These are phyloP conservation scores for Sinocyclocheilus anophthalmus DNA, from an alignment of 2,113 vertebrate species.

Conservation along the genomic window DNA sequence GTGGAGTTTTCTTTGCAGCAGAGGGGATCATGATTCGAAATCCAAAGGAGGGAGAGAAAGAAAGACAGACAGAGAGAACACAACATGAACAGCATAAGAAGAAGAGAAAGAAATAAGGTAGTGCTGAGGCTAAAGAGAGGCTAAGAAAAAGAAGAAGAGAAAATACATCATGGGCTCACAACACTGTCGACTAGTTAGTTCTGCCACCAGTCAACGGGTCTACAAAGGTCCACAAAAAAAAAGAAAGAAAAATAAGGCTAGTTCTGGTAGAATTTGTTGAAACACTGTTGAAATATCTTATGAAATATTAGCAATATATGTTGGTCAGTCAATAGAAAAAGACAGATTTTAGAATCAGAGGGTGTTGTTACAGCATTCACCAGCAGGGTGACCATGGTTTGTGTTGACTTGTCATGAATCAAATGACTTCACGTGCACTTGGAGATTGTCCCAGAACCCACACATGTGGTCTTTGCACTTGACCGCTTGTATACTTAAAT, in stretches of 20 bases:
- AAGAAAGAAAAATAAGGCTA: not conserved
- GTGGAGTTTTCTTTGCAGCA: slow-evolving; percentile 78
- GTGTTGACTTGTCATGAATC: not conserved
- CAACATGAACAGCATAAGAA: slow-evolving; percentile 47
- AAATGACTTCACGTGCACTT: not conserved
- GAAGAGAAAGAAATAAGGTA: slow-evolving; percentile 37
- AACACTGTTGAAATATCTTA: not conserved
- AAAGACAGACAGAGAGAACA: slow-evolving; percentile 43
- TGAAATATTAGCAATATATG: not conserved
- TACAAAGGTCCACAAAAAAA: not conserved
- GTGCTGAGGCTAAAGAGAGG: slow-evolving; percentile 12
- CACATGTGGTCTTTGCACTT: not conserved
- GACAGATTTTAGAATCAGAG: not conserved
- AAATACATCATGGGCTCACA: slow-evolving; percentile 39
- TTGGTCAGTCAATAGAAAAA: not conserved
- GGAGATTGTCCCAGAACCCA: not conserved
- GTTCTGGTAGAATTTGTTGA: too few species aligned
- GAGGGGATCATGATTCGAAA: slow-evolving; percentile 71
- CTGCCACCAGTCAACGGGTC: not conserved
- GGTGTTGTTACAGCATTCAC: not conserved
- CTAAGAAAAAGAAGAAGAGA: slow-evolving; percentile 45
- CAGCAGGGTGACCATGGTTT: not conserved
- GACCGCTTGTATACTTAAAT: not conserved
- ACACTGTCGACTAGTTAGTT: not conserved
- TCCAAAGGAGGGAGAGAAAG: slow-evolving; percentile 53